Evolutionary conservation across 2,113 vertebrate genomes (phyloP).

Genomic region (Neolamprologus kungweensis): DNA sequence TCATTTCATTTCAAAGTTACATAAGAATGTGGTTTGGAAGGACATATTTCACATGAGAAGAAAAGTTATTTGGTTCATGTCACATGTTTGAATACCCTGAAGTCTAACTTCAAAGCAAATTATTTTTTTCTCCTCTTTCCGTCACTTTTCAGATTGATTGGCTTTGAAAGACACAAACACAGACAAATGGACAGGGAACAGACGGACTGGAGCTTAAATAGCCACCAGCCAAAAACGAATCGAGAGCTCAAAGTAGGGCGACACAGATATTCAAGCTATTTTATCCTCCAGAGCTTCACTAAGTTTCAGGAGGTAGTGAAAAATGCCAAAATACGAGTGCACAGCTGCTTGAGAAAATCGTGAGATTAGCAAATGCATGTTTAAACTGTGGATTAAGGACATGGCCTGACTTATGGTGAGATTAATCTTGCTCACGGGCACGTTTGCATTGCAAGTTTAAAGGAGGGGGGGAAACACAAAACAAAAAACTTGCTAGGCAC

Average conservation of each 20-base stretch:
- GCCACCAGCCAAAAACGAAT: conserved; percentile 33
- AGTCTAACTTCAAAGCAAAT: not conserved
- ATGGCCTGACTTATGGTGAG: not conserved
- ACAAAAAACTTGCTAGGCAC: not conserved
- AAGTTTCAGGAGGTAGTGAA: conserved; percentile 14
- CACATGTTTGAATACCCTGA: not conserved
- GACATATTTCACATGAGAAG: not conserved
- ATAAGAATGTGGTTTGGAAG: not conserved
- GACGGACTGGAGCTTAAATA: conserved; percentile 1
- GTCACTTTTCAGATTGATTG: not conserved
- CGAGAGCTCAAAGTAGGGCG: conserved; percentile 52
- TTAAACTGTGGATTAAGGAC: conserved; percentile 42
- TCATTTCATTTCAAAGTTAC: not conserved
- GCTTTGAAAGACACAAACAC: not conserved
- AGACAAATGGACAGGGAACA: not conserved
- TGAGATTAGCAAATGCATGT: conserved; percentile 50
- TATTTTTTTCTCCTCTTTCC: not conserved
- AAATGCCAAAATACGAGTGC: conserved; percentile 1
- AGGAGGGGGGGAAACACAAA: not conserved
- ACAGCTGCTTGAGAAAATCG: conserved; percentile 49
- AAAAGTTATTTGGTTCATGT: not conserved
- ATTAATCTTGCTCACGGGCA: conserved; percentile 36
- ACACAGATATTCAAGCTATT: conserved; percentile 35
- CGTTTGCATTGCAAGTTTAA: not conserved
- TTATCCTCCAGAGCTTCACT: not conserved